A percentile compares a stretch with the other conserved stretches of the same genome.
Conservation (phyloP, 2,113 vertebrate genomes). For the Maccullochella peelii region DNA sequence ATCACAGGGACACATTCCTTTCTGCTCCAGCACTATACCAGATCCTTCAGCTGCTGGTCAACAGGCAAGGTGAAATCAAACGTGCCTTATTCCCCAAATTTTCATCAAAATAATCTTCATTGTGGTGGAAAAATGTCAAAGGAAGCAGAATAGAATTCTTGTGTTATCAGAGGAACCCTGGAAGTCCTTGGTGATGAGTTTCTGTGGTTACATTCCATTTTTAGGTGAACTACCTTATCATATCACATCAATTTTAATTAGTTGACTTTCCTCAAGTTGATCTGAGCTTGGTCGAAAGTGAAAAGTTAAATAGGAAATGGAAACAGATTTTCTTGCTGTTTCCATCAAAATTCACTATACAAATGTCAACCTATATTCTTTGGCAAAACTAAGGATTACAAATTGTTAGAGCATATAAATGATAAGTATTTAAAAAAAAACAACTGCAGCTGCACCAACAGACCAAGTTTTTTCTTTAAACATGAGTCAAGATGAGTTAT, state of each 20-base stretch:
- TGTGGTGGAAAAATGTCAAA: not conserved
- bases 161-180: not conserved
- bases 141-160: not conserved
- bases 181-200: not conserved
- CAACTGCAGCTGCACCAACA: not conserved
- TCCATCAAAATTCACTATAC: not conserved
- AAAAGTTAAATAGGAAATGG: not conserved
- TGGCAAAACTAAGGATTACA: not conserved
- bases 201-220: conserved; percentile 20
- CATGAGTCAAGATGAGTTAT: not conserved
- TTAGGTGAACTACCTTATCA: not conserved
- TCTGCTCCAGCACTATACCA: not conserved
- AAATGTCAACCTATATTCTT: not conserved
- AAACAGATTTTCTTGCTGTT: not conserved
- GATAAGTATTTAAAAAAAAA: not conserved
- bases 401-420: not conserved
- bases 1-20: conserved; percentile 26
- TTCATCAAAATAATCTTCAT: not conserved
- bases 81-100: not conserved
- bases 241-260: not conserved
- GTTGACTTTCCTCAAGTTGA: not conserved
- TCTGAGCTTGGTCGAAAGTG: conserved; percentile 15
- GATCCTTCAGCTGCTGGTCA: not conserved
- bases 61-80: conserved; percentile 9
- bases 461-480: not conserved